Evolutionary conservation across 2,888 invertebrate genomes (phyloP), one percentile per base, ranked within the genome.

Genomic region (Lasioglossum leucozonium): DNA sequence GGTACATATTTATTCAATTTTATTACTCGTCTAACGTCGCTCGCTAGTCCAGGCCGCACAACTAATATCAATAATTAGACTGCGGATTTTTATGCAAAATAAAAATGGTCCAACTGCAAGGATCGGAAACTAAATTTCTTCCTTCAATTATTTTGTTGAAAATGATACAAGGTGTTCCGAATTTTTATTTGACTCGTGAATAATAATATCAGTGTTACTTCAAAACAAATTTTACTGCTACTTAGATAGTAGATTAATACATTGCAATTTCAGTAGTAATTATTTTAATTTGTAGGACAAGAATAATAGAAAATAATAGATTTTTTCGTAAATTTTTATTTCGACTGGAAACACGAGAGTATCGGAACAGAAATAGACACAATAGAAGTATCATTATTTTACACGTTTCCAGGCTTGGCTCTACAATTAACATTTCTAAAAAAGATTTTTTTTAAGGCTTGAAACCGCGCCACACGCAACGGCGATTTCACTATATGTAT

Each of bases 1-100:
- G 95, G 95, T 94, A 87, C 22, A 87, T 87, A 51, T 51, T 55
- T 55, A 55, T 55, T 55, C 18, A 8, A n/a, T 10, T 55, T n/a
- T 11, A n/a, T 11, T 55, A 55, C n/a, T n/a, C 8, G 6, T 18
- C 47, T 47, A 16, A 18, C 18, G 18, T 47, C 18, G 5, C 47
- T 47, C 18, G 5, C 16, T 47, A 5, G 18, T 47, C 18, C 47
- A 47, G 0, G 2, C 18, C 18, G 18, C 47, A 18, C 47, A 47
- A 18, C 47, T 34, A 34, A 34, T 34, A 34, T 34, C 3, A 34
- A 34, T 34, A 22, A 51, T 8, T 51, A 8, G 6, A 51, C 8
- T 22, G 51, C 5, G 22, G 18, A 51, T 51, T 22, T 51, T 22
- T 51, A 51, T 51, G 6, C 4, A 51, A 22, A 51, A 51, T 22